Evolutionary conservation across 2,888 invertebrate species (phyloP), one percentile per base, ranked within the genome.

Genomic region (Troides helena): DNA sequence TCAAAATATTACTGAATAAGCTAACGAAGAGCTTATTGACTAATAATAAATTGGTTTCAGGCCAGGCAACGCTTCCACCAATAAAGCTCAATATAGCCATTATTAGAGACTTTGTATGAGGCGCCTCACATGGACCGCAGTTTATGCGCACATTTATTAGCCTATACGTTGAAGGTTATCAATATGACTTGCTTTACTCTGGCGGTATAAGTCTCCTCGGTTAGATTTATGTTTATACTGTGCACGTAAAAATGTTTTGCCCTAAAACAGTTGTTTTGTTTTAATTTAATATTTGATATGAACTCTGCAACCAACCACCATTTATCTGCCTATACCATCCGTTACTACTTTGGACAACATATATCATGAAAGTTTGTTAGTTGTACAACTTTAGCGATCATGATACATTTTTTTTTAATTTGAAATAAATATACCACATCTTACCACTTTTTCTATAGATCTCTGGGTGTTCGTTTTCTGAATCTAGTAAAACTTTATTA

Each of bases 1-100:
- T 50, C 21, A 50, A n/a, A 21, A 57, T 57, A 4, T 21, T 21
- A n/a, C n/a, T 57, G 23, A 6, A 14, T 10, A 57, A 57, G 57
- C n/a, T 10, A 57, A 36, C 39, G 21, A 39, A 61, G 5, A 65
- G 25, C 65, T 60, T 59, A 25, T 59, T 59, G 30, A 17, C 8
- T 57, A 57, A 21, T 57, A 50, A 57, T 21, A 57, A 57, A 60
- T 60, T 60, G 30, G 60, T 60, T 60, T 60, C 30, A 39, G 30
- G 36, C 43, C 7, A 23, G n/a, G n/a, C 60, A 4, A 14, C 39
- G 30, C 25, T 59, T 59, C 14, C 17, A 46, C 10, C 65, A 36
- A 46, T 68, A 50, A 62, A 63, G 68, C 59, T 50, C 68, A 68
- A 68, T 68, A 65, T 65, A 21, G 58, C n/a, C 58, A 50, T 69